Evolutionary conservation across 2,888 invertebrate genomes (phyloP).

Genomic region (Tubulanus polymorphus): DNA sequence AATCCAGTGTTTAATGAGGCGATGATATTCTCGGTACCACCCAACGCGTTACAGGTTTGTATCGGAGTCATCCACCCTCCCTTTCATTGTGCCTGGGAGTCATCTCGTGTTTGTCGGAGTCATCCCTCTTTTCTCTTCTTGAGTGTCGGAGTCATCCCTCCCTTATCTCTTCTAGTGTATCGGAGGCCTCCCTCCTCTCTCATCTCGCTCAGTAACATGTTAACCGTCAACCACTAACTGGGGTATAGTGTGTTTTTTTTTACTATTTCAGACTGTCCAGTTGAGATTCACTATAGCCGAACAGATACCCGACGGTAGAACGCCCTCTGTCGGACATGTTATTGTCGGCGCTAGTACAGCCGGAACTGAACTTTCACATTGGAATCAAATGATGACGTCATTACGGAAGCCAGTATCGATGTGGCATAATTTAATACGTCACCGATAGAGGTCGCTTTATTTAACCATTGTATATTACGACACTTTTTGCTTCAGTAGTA

Average conservation of each 20-base stretch:
- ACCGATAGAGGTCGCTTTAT: background rate
- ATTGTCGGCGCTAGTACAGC: constrained; percentile 71
- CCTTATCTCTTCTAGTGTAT: too few species aligned
- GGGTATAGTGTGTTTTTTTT: too few species aligned
- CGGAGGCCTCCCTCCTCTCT: too few species aligned
- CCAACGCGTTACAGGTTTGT: constrained; percentile 63
- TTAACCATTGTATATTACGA: too few species aligned
- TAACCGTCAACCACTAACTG: too few species aligned
- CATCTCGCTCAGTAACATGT: too few species aligned
- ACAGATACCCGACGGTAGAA: constrained; percentile 57
- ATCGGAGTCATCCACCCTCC: too few species aligned
- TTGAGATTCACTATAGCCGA: constrained; percentile 63
- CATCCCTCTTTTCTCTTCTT: too few species aligned
- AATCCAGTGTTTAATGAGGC: constrained; percentile 80
- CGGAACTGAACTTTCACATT: constrained; percentile 71
- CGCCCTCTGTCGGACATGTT: constrained; percentile 72
- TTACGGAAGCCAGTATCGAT: constrained; percentile 76
- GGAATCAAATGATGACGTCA: constrained; percentile 79
- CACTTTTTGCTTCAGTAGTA: too few species aligned
- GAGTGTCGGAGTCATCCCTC: too few species aligned
- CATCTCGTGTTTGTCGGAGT: too few species aligned
- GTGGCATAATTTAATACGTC: constrained; percentile 68
- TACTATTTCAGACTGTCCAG: constrained; percentile 68
- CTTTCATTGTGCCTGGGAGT: too few species aligned
- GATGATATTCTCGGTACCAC: constrained; percentile 77